Evolutionary conservation across 1,140 invertebrate genomes (phyloP), one percentile per base, ranked within the genome.

Genomic region (Coenobita brevimanus): DNA sequence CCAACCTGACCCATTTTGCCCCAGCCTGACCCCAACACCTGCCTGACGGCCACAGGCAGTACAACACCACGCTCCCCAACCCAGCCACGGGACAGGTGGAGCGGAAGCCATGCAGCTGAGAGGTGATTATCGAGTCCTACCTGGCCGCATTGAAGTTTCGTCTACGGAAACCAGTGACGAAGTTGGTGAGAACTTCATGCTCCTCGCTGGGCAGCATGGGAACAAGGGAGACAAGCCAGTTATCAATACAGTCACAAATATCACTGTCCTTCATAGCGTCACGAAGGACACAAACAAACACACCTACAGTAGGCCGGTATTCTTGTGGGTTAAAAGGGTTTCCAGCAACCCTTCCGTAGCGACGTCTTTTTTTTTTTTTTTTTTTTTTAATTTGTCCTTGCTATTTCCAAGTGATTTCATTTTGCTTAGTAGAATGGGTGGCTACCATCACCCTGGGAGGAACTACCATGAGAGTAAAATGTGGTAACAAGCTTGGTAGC

Each of bases 101-200:
- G n/a, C n/a, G n/a, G n/a, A n/a, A n/a, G n/a, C 46, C 46, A 50
- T 50, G 46, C 46, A 50, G 46, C 6, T 8, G 17, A 17, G 17
- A 30, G 50, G 41, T 38, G 30, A 27, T 54, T 79, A 46, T 46
- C 36, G 46, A 30, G 64, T 43, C 36, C 73, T 85, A 85, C 82
- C 82, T 85, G 43, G 50, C 41, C 15, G 6, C 24, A 41, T 85
- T 85, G 73, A n/a, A 36, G 73, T 30, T 41, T 78, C 82, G 50
- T 54, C 27, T 85, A 24, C 21, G 54, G 73, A 76, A 76, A 21
- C 71, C 82, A 21, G 30, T 76, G 57, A 85, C 75, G 82, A 85
- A 76, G 57, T 85, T 85, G 71, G 71, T 76, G 3, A 76, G 54
- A 46, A 83, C 43, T 30, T 76, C 50, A 54, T 85, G 54, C 36